Percentiles rank a stretch among this genome's conserved stretches.
phyloP scores from a whole-genome alignment of 2,888 invertebrate species.

The Drosophila seclusa region DNA sequence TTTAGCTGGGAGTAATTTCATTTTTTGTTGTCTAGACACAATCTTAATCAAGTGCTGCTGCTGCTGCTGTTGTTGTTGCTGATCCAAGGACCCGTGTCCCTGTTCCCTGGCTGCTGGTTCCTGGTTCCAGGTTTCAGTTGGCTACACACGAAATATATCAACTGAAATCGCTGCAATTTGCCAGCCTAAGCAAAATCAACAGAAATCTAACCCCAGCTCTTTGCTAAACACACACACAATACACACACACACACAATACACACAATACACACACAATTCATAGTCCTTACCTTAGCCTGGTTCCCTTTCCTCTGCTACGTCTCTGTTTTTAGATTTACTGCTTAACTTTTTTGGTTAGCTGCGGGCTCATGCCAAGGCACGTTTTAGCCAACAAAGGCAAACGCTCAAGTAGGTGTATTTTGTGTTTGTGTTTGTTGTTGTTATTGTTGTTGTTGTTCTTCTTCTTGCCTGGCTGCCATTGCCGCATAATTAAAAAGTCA shows the following conservation, averaged over 20 bases:
- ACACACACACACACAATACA: slow-evolving; percentile 1
- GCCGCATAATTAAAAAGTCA: slow-evolving; percentile 80
- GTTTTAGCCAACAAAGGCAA: slow-evolving; percentile 51
- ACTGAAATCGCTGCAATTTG: slow-evolving; percentile 56
- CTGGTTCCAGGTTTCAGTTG: slow-evolving; percentile 21
- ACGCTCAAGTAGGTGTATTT: slow-evolving; percentile 76
- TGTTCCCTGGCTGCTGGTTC: background rate
- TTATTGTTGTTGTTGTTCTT: slow-evolving; percentile 10
- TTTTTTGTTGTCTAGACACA: slow-evolving; percentile 27
- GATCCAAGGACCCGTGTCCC: background rate
- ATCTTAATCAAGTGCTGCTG: slow-evolving; percentile 28
- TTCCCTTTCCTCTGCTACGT: slow-evolving; percentile 6
- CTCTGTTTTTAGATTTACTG: slow-evolving; percentile 71
- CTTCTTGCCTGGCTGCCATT: slow-evolving; percentile 39
- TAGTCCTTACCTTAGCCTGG: background rate
- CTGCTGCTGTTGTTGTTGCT: background rate
- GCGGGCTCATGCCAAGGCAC: slow-evolving; percentile 50
- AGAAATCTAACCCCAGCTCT: slow-evolving; percentile 29
- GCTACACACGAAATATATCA: slow-evolving; percentile 50
- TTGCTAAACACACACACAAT: slow-evolving; percentile 2
- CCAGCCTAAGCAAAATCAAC: slow-evolving; percentile 48
- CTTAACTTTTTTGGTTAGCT: slow-evolving; percentile 68
- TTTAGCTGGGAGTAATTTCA: slow-evolving; percentile 4
- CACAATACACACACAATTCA: slow-evolving; percentile 14
- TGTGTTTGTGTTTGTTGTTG: slow-evolving; percentile 29